Evolutionary conservation across 2,113 vertebrate genomes (phyloP).

Genomic region (Pelecanoides urinatrix): DNA sequence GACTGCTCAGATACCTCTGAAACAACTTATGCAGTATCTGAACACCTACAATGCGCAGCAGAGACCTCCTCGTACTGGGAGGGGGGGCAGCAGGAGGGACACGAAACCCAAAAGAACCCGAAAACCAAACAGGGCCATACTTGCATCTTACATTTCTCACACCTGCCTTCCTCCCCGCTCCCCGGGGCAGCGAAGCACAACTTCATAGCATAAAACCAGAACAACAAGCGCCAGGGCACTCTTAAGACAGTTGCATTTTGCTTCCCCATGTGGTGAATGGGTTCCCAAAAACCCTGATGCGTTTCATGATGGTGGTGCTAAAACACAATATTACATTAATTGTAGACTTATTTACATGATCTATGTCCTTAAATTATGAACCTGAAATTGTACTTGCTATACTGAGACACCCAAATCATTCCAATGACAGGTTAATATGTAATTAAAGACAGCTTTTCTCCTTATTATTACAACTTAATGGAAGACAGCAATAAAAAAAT

Average conservation of each 20-base stretch:
- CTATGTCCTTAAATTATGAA: background rate
- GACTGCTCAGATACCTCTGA: background rate
- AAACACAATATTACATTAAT: background rate
- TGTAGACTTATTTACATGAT: background rate
- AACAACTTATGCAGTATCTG: background rate
- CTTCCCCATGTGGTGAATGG: background rate
- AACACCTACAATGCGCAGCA: fast-evolving
- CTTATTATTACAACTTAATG: background rate
- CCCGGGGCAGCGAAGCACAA: background rate
- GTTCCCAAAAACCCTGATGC: background rate
- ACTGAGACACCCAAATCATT: slow-evolving; percentile 11
- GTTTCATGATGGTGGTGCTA: background rate
- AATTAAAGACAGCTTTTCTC: slow-evolving; percentile 26
- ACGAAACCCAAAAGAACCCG: background rate
- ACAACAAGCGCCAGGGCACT: background rate
- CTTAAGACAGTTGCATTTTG: background rate
- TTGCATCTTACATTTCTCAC: background rate
- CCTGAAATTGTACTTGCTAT: background rate
- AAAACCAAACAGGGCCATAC: background rate
- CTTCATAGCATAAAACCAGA: background rate
- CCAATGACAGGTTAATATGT: background rate
- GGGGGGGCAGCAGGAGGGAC: background rate
- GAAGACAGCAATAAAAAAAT: background rate
- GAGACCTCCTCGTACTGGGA: background rate
- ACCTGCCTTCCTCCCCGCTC: background rate